Percentiles rank a stretch among this genome's conserved stretches.
Evolutionary conservation across 2,888 invertebrate genomes (phyloP).

Genomic region (Phasia obesa): DNA sequence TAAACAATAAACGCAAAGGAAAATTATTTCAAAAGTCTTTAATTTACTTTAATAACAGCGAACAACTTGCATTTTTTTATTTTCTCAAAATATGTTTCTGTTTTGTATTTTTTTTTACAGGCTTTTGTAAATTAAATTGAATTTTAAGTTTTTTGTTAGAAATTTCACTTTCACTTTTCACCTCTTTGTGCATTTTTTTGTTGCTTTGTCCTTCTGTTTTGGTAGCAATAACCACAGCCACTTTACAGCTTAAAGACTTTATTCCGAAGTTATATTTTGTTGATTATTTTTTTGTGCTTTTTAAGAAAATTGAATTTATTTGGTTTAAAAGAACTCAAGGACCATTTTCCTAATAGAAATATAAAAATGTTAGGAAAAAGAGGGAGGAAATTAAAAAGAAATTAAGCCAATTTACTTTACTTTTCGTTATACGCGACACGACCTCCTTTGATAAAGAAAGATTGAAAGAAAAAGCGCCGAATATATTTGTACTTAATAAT

Average conservation of each 20-base stretch:
- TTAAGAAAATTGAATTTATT: constrained; percentile 67
- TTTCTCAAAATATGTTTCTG: constrained; percentile 16
- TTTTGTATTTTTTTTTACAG: constrained; percentile 32
- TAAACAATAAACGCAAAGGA: constrained; percentile 71
- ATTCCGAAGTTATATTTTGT: constrained; percentile 6
- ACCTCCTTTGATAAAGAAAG: constrained; percentile 42
- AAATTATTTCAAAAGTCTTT: constrained; percentile 4
- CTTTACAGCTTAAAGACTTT: constrained; percentile 51
- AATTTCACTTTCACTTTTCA: constrained; percentile 63
- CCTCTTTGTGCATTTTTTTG: constrained; percentile 68
- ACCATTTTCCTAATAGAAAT: constrained; percentile 55
- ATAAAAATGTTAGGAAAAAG: constrained; percentile 49
- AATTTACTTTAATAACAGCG: constrained; percentile 18
- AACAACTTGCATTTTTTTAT: neutral
- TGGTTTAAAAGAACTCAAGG: constrained; percentile 47
- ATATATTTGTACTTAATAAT: constrained; percentile 58
- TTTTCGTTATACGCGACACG: constrained; percentile 65
- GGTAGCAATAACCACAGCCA: constrained; percentile 59
- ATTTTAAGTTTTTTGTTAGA: constrained; percentile 38
- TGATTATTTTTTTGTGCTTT: constrained; percentile 46
- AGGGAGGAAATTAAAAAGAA: constrained; percentile 81
- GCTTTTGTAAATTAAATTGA: constrained; percentile 64
- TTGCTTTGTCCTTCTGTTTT: constrained; percentile 30
- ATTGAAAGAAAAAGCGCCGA: constrained; percentile 11
- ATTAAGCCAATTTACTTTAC: constrained; percentile 80